Evolutionary conservation across 2,888 invertebrate genomes (phyloP).

Genomic region (Priocnemis perturbator): DNA sequence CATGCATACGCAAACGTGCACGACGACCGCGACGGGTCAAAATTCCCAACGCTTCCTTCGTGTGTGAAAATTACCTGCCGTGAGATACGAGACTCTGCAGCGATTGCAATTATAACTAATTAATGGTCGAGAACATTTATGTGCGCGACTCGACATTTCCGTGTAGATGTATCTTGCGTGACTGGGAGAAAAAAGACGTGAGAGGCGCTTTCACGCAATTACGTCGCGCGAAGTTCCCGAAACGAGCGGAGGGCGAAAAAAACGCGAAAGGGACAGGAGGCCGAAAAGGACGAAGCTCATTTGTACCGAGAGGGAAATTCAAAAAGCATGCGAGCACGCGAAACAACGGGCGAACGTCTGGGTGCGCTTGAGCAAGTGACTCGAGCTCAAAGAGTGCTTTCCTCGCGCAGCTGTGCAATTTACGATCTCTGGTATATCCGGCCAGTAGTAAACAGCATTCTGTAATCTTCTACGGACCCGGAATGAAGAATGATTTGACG

Average conservation of each 20-base stretch:
- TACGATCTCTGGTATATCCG: too few relatives aligned
- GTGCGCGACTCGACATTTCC: background rate
- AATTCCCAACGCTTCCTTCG: too few relatives aligned
- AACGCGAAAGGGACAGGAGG: slow-evolving; percentile 10
- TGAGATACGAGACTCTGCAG: slow-evolving; percentile 7
- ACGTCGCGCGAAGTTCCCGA: slow-evolving; percentile 6
- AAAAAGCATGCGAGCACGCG: slow-evolving; percentile 8
- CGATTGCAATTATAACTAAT: slow-evolving; percentile 7
- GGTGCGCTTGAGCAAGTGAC: slow-evolving; percentile 5
- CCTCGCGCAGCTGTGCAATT: slow-evolving; percentile 3
- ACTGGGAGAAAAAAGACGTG: background rate
- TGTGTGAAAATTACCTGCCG: too few relatives aligned
- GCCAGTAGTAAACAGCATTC: background rate
- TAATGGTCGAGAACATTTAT: background rate
- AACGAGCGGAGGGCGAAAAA: slow-evolving; percentile 13
- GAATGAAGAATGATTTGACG: too few relatives aligned
- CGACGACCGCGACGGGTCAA: too few relatives aligned
- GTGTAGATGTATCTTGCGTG: background rate
- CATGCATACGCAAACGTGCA: too few relatives aligned
- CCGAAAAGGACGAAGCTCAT: background rate
- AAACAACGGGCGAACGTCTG: slow-evolving; percentile 12
- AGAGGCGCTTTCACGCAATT: slow-evolving; percentile 6
- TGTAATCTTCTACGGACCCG: background rate
- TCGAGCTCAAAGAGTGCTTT: slow-evolving; percentile 20
- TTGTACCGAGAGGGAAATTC: slow-evolving; percentile 13